Evolutionary conservation across 2,797 vertebrate species (phyloP), one percentile per base, ranked within the genome.

Genomic region (Protosalanx chinensis): DNA sequence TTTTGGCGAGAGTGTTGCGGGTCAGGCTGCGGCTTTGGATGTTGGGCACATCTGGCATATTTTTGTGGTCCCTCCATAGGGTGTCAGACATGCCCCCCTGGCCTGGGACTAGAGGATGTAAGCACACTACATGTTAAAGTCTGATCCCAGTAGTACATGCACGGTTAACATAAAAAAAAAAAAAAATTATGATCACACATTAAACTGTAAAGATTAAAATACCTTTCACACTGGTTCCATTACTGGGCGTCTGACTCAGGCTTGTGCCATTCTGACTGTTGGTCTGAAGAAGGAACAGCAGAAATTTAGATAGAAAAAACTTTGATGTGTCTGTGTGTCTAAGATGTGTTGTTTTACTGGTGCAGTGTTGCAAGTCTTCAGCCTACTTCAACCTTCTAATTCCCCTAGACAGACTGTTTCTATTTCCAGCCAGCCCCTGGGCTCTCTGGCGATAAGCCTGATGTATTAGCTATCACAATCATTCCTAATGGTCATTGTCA

Each of bases 41-140:
- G 82, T 75, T 0, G 72, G 3, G 66, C 1, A 7, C 29, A 16
- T 6, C 30, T n/a, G 89, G 89, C 85, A 88, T 84, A 84, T 18
- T 4, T 1, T 1, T 79, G 71, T 91, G 88, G 73, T 66, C 4
- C 71, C 76, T 88, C 85, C 87, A 79, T 13, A 27, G 0, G 0
- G 74, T 53, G 30, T 23, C 46, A 35, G 2, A 6, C 10, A 49
- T 3, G 1, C 2, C 0, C 3, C 1, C 66, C 5, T 13, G 0
- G n/a, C 76, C 85, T 87, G 77, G 2, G 75, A 71, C 58, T 57
- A 0, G 1, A 53, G 76, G 3, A 1, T 73, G 5, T 65, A 73
- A 67, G 69, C 32, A 10, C 74, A 0, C 16, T 0, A 2, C 8
- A 3, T 46, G 10, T 46, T 3, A 46, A 46, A 46, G 41, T 46